These are phyloP conservation scores for Cerceris ruficornis DNA, from an alignment of 2,888 invertebrate species.

Conservation along the genomic window DNA sequence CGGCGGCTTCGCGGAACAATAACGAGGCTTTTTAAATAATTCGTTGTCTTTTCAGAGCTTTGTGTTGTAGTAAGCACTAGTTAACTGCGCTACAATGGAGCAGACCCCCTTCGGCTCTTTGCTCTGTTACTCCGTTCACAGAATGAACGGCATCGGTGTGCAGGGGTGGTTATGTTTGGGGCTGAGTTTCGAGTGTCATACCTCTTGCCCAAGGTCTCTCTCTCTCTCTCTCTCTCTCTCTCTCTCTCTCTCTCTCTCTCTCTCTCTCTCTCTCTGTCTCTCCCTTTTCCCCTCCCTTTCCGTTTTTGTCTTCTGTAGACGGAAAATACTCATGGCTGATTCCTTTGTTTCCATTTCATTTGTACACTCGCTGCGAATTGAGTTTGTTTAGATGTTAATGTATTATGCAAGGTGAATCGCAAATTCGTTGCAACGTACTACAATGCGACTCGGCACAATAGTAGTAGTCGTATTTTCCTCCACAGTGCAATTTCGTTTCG, in stretches of 20 bases:
- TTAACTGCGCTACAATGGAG: constrained; percentile 62
- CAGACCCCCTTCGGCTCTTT: constrained; percentile 43
- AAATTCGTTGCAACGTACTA: constrained; percentile 20
- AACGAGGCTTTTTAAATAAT: constrained; percentile 71
- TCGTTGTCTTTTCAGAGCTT: constrained; percentile 56
- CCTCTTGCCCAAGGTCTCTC: constrained; percentile 1
- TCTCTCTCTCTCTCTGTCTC: constrained; percentile 1
- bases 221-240: not conserved
- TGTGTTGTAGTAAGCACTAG: constrained; percentile 61
- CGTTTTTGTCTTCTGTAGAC: constrained; percentile 33
- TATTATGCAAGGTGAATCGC: constrained; percentile 50
- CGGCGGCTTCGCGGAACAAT: constrained; percentile 53
- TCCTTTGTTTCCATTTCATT: constrained; percentile 50
- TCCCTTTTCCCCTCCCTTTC: not conserved
- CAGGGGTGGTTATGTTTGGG: constrained; percentile 35
- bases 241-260: not conserved
- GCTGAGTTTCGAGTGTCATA: constrained; percentile 37
- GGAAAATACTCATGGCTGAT: constrained; percentile 45
- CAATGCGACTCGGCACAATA: constrained; percentile 9
- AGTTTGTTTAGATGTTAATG: constrained; percentile 40
- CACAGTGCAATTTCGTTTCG: not conserved
- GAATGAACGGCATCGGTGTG: constrained; percentile 13
- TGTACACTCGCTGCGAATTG: constrained; percentile 27
- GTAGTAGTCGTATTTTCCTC: not conserved
- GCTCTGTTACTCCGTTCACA: constrained; percentile 25